Conservation (phyloP, 2,888 invertebrate genomes). For the Xestia c-nigrum region DNA sequence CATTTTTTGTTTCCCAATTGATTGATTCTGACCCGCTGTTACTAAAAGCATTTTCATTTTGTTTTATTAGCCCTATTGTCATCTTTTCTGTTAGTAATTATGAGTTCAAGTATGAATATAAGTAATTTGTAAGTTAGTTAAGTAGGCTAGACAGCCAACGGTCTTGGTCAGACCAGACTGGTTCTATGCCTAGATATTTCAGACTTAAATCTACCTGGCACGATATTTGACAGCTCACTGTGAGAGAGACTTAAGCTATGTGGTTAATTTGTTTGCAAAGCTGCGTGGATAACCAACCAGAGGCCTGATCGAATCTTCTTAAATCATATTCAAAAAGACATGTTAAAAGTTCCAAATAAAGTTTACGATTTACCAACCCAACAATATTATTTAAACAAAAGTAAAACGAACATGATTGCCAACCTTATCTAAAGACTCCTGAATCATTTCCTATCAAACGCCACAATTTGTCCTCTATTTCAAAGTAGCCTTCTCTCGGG, state of each 20-base stretch:
- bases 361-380: neutral
- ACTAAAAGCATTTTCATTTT: neutral
- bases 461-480: constrained; percentile 37
- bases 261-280: neutral
- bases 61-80: neutral
- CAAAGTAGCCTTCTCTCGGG: constrained; percentile 28
- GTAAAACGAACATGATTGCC: neutral
- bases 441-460: constrained; percentile 35
- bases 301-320: neutral
- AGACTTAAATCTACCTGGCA: no score
- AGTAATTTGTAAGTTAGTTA: neutral
- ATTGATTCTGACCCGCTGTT: neutral
- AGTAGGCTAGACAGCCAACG: neutral
- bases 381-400: neutral
- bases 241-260: neutral
- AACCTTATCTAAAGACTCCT: constrained; percentile 9
- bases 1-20: neutral
- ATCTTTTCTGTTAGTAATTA: neutral
- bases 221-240: neutral
- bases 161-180: neutral
- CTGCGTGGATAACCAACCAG: neutral
- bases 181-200: neutral
- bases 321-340: neutral
- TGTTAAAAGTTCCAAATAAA: neutral
- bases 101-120: neutral